These are phyloP conservation scores for Bombus superbus DNA, from an alignment of 1,140 invertebrate genomes.

Conservation along the genomic window DNA sequence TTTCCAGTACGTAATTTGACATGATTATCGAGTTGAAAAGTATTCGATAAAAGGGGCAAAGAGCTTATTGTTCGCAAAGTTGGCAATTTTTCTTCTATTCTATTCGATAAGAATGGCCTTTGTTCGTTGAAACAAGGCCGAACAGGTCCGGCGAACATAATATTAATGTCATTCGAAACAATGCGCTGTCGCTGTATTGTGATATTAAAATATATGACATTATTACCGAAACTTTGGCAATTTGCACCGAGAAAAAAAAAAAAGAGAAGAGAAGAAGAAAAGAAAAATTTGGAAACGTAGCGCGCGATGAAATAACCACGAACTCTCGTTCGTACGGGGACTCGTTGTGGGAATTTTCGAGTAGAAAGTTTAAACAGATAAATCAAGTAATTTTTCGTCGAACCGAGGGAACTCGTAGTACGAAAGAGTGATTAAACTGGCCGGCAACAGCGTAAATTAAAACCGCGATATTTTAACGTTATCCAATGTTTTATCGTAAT, in stretches of 20 bases:
- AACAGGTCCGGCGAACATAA: neutral
- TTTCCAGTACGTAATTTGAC: neutral
- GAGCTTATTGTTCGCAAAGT: neutral
- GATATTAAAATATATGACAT: constrained; percentile 51
- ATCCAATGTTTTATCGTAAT: constrained; percentile 47
- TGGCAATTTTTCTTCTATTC: constrained; percentile 10
- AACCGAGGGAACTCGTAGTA: neutral
- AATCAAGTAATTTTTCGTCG: constrained; percentile 42
- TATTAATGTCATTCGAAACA: constrained; percentile 25
- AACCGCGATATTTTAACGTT: constrained; percentile 39
- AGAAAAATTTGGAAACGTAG: constrained; percentile 43
- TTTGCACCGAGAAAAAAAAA: constrained; percentile 55
- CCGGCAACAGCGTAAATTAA: constrained; percentile 34
- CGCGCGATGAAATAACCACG: constrained; percentile 24
- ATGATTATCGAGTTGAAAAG: neutral
- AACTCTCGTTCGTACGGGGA: constrained; percentile 41
- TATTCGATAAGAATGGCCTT: neutral
- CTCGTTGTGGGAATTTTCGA: constrained; percentile 37
- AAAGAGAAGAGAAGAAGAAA: constrained; percentile 2
- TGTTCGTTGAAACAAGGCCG: neutral
- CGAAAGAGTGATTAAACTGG: constrained; percentile 22
- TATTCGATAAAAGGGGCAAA: neutral
- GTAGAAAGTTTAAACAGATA: constrained; percentile 43
- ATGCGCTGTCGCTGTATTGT: constrained; percentile 47
- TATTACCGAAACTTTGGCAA: constrained; percentile 64